A percentile compares a stretch with the other conserved stretches of the same genome.
phyloP scores from a whole-genome alignment of 2,888 invertebrate genomes.

The Amblyjoppa fuscipennis region DNA sequence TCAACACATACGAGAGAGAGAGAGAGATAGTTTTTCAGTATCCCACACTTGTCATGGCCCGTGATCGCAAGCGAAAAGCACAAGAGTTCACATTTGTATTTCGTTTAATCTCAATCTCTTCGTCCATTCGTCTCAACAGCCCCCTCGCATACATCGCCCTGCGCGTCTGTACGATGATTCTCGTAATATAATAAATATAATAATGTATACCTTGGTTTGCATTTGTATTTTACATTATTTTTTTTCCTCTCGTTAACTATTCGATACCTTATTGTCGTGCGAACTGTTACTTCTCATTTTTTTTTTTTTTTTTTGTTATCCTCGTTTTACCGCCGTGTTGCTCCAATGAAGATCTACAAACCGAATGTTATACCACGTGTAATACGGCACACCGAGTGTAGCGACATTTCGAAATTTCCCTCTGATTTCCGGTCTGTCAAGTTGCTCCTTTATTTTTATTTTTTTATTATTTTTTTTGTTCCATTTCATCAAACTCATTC shows the following conservation, averaged over 20 bases:
- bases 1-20: constrained; percentile 48
- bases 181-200: constrained; percentile 84
- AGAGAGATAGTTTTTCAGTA: constrained; percentile 2
- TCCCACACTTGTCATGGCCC: constrained; percentile 43
- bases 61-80: constrained; percentile 57
- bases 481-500: constrained; percentile 38
- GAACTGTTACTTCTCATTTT: constrained; percentile 80
- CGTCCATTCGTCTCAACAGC: constrained; percentile 15
- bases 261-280: constrained; percentile 85
- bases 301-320: not conserved
- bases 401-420: constrained; percentile 38
- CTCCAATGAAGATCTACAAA: constrained; percentile 48
- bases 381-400: constrained; percentile 47
- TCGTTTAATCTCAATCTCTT: constrained; percentile 21
- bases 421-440: constrained; percentile 23
- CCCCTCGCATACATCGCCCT: constrained; percentile 61
- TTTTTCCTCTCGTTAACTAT: constrained; percentile 81
- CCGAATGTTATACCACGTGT: constrained; percentile 46
- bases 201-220: constrained; percentile 83
- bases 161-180: constrained; percentile 75
- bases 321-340: constrained; percentile 49
- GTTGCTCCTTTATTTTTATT: constrained; percentile 24
- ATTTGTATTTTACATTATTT: constrained; percentile 84
- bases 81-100: constrained; percentile 11
- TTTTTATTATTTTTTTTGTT: too few relatives aligned